phyloP scores from a whole-genome alignment of 1,140 invertebrate genomes.

The Magallana angulata region DNA sequence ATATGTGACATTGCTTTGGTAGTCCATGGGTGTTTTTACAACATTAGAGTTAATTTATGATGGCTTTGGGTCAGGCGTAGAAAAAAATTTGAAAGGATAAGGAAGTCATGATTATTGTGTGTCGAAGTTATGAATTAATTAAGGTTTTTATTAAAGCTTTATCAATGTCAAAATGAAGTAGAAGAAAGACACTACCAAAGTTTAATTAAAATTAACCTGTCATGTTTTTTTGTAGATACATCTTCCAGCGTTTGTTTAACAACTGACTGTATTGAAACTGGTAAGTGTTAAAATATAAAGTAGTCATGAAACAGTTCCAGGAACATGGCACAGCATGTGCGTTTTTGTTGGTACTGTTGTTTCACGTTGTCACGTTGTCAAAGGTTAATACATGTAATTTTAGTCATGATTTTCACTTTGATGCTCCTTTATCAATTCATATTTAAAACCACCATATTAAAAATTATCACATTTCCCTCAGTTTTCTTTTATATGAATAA shows the following conservation, averaged over 20 bases:
- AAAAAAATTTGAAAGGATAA: background rate
- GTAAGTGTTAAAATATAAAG: slow-evolving; percentile 25
- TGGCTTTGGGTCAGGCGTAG: background rate
- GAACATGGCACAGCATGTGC: too few species aligned
- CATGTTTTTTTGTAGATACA: background rate
- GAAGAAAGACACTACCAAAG: background rate
- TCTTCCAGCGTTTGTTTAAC: slow-evolving; percentile 44
- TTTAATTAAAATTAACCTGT: background rate
- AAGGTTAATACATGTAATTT: too few species aligned
- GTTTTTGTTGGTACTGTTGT: too few species aligned
- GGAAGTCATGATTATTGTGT: slow-evolving; percentile 3
- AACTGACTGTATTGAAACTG: slow-evolving; percentile 50
- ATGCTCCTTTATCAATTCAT: too few species aligned
- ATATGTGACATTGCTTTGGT: slow-evolving; percentile 1
- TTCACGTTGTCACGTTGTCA: too few species aligned
- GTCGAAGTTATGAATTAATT: background rate
- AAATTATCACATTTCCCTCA: too few species aligned
- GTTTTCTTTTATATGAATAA: too few species aligned
- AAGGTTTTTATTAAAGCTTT: background rate
- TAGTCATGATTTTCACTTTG: too few species aligned
- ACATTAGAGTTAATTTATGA: slow-evolving; percentile 21
- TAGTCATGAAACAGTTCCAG: too few species aligned
- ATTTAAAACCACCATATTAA: too few species aligned
- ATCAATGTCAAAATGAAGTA: background rate
- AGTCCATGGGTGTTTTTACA: background rate